Evolutionary conservation across 2,113 vertebrate genomes (phyloP).

Genomic region (Heloderma charlesbogerti): DNA sequence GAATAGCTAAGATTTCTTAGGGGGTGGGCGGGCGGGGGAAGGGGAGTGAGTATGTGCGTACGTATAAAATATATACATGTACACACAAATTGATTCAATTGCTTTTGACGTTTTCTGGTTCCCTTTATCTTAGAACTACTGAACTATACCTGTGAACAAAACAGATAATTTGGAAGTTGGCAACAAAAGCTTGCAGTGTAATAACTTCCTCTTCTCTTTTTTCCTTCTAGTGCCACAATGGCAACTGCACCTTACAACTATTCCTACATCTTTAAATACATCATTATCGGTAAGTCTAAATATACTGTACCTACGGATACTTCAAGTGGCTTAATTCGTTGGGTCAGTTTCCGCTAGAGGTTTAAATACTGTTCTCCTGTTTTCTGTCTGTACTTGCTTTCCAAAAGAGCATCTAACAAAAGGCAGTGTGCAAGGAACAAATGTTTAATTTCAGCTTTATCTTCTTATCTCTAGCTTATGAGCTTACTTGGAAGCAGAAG

Average conservation of each 20-base stretch:
- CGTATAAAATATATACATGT: neutral
- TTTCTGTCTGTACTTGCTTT: neutral
- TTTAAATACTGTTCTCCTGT: neutral
- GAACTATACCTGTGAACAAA: neutral
- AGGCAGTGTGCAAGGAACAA: neutral
- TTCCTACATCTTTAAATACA: conserved; percentile 99
- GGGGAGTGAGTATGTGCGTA: no score
- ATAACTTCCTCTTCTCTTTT: neutral
- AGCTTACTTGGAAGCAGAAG: neutral
- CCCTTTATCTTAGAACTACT: neutral
- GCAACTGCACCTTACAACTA: conserved; percentile 99
- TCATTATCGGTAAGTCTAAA: conserved; percentile 95
- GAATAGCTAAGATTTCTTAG: neutral
- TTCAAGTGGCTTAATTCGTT: neutral
- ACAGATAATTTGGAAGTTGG: neutral
- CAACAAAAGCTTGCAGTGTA: neutral
- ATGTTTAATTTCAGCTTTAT: neutral
- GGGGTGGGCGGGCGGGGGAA: no score
- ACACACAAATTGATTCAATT: neutral
- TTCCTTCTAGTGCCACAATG: conserved; percentile 88
- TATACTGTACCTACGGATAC: neutral
- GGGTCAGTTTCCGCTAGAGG: accelerated
- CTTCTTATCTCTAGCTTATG: neutral
- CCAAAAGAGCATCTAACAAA: neutral
- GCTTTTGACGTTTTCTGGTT: neutral